A percentile compares a stretch with the other conserved stretches of the same genome.
Evolutionary conservation across 2,888 invertebrate genomes (phyloP).

Genomic region (Asteroscopus sphinx): DNA sequence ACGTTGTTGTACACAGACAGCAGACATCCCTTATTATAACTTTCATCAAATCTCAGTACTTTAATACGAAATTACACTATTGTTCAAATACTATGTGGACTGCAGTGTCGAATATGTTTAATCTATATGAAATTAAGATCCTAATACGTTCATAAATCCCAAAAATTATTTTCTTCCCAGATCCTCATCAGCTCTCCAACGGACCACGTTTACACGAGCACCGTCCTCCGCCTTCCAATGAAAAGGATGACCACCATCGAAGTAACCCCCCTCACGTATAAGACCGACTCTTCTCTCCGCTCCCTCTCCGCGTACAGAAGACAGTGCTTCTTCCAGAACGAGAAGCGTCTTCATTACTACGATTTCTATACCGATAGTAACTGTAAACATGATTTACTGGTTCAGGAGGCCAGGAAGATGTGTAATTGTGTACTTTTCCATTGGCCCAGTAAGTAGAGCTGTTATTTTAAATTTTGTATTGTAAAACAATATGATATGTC

Average conservation of each 20-base stretch:
- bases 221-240: constrained; percentile 83
- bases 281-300: constrained; percentile 76
- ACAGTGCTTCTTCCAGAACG: constrained; percentile 84
- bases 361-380: constrained; percentile 88
- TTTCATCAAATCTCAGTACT: too few relatives aligned
- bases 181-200: constrained; percentile 82
- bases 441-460: constrained; percentile 81
- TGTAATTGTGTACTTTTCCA: constrained; percentile 85
- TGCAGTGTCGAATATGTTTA: too few relatives aligned
- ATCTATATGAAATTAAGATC: too few relatives aligned
- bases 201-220: constrained; percentile 83
- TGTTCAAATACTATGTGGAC: too few relatives aligned
- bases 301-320: constrained; percentile 73
- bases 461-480: not conserved
- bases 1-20: too few relatives aligned
- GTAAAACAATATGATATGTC: too few relatives aligned
- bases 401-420: constrained; percentile 78
- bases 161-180: constrained; percentile 57
- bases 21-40: too few relatives aligned
- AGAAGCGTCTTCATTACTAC: constrained; percentile 77
- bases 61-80: too few relatives aligned
- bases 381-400: constrained; percentile 87
- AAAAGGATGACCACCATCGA: constrained; percentile 84
- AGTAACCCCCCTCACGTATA: constrained; percentile 82
- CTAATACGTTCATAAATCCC: too few relatives aligned